Conservation (phyloP, 2,888 invertebrate species). For the Leistus spinibarbis region DNA sequence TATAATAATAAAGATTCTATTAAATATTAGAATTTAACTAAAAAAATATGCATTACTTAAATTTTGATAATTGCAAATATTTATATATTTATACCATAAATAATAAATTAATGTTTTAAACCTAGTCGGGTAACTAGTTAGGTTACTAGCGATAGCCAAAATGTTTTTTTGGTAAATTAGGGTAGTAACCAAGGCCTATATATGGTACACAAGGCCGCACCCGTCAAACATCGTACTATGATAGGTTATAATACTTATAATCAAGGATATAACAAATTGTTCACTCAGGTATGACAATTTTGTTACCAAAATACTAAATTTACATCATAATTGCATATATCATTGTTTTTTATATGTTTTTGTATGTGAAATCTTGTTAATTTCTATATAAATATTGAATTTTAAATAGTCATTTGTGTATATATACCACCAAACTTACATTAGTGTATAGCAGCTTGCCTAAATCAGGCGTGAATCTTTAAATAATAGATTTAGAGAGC, state of each 20-base stretch:
- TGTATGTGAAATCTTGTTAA: neutral
- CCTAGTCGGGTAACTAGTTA: neutral
- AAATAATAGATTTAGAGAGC: too few species aligned
- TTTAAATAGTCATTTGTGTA: too few species aligned
- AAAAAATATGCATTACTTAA: too few species aligned
- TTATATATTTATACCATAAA: neutral
- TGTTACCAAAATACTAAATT: neutral
- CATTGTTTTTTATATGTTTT: neutral
- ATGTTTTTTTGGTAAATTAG: slow-evolving; percentile 29
- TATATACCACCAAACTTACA: too few species aligned
- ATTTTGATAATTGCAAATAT: neutral
- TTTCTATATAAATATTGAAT: neutral
- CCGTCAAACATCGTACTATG: slow-evolving; percentile 70
- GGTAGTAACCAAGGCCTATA: slow-evolving; percentile 44
- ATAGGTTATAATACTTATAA: slow-evolving; percentile 78
- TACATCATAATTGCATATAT: neutral
- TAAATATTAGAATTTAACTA: too few species aligned
- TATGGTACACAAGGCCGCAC: slow-evolving; percentile 55
- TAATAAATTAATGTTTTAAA: neutral
- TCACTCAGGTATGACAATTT: slow-evolving; percentile 70
- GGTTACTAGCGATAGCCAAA: neutral
- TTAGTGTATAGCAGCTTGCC: too few species aligned
- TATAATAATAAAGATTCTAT: too few species aligned
- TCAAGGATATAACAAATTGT: slow-evolving; percentile 82
- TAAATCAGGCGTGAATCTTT: too few species aligned